Conservation (phyloP, 2,113 vertebrate genomes). For the Artemisiospiza belli region DNA sequence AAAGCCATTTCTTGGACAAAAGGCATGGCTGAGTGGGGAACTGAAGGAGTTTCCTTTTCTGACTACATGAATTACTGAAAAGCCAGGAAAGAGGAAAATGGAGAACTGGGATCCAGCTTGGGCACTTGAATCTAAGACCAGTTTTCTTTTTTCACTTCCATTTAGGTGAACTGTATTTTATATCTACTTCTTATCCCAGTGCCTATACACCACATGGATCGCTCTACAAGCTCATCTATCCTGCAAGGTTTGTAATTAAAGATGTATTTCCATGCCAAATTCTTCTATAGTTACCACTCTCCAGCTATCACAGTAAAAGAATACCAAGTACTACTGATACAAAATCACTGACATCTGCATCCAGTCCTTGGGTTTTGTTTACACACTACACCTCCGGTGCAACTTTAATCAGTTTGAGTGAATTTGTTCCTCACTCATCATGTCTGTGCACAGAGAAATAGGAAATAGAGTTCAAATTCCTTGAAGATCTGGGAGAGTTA, state of each 20-base stretch:
- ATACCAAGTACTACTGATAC: not conserved
- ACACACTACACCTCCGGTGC: not conserved
- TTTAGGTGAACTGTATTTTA: constrained; percentile 87
- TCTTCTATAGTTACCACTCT: not conserved
- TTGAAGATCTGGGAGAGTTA: not conserved
- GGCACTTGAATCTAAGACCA: not conserved
- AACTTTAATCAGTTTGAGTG: not conserved
- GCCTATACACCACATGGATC: constrained; percentile 75
- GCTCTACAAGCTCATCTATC: constrained; percentile 85
- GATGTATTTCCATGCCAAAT: not conserved
- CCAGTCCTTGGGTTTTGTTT: not conserved
- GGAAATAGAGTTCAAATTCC: not conserved
- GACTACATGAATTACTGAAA: not conserved
- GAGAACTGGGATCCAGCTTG: not conserved
- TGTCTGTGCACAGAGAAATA: not conserved
- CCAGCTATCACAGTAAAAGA: not conserved
- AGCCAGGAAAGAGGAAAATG: not conserved
- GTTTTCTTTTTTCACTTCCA: not conserved
- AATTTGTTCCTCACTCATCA: not conserved
- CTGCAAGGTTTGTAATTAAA: constrained; percentile 79
- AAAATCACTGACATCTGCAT: not conserved
- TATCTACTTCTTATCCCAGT: constrained; percentile 83
- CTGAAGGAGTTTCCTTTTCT: not conserved
- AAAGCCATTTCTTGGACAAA: not conserved
- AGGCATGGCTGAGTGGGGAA: not conserved